Evolutionary conservation across 2,888 invertebrate genomes (phyloP).

Genomic region (Pammene fasciana): DNA sequence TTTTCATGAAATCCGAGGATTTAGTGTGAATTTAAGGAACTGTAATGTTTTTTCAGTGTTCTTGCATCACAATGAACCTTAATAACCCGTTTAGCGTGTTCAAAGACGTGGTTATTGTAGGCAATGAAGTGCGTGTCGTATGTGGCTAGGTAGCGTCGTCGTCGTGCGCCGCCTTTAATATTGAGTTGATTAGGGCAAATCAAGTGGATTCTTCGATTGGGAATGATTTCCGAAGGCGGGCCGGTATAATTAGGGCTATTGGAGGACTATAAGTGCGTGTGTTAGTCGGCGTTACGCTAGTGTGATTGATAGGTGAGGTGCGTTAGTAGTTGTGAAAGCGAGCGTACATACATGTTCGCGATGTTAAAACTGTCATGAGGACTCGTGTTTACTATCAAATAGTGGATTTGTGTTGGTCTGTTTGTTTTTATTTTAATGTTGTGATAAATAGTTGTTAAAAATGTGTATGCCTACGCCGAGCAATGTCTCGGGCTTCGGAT

Average conservation of each 20-base stretch:
- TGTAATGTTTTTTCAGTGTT: constrained; percentile 47
- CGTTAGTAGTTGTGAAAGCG: constrained; percentile 80
- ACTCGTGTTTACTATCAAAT: constrained; percentile 78
- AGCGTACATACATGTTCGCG: constrained; percentile 78
- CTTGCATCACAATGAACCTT: constrained; percentile 51
- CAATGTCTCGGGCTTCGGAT: constrained; percentile 81
- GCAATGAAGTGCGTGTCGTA: constrained; percentile 71
- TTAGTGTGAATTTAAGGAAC: constrained; percentile 51
- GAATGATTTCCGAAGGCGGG: constrained; percentile 50
- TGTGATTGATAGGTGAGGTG: constrained; percentile 74
- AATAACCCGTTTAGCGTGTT: constrained; percentile 49
- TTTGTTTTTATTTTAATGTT: constrained; percentile 66
- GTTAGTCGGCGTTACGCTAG: constrained; percentile 60
- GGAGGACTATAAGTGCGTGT: constrained; percentile 43
- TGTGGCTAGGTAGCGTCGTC: constrained; percentile 75
- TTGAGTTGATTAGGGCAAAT: constrained; percentile 67
- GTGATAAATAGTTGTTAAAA: constrained; percentile 61
- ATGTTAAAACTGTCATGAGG: constrained; percentile 81
- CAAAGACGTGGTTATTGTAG: constrained; percentile 48
- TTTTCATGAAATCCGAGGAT: constrained; percentile 66
- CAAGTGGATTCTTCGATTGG: constrained; percentile 53
- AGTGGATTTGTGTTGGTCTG: constrained; percentile 74
- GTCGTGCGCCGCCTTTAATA: constrained; percentile 76
- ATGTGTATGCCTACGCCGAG: constrained; percentile 83
- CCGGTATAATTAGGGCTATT: constrained; percentile 51